phyloP scores from a whole-genome alignment of 2,113 vertebrate genomes.

The Solenodon paradoxus region DNA sequence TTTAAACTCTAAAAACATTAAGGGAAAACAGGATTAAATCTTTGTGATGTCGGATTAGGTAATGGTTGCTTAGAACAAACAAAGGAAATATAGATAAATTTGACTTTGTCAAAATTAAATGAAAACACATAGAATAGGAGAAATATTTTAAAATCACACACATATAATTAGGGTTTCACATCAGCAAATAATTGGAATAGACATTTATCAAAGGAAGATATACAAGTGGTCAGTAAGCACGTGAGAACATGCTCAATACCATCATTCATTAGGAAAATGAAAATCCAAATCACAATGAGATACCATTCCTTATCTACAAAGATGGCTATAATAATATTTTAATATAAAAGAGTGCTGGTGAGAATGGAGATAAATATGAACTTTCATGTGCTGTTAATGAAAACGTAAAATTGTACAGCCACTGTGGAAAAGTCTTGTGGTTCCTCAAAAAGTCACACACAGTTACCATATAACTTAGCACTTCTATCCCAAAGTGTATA shows the following conservation, averaged over 20 bases:
- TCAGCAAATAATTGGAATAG: not conserved
- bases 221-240: not conserved
- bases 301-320: not conserved
- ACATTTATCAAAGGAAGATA: not conserved
- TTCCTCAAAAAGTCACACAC: constrained; percentile 4
- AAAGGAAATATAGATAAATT: not conserved
- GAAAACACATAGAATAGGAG: not conserved
- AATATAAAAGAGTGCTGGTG: not conserved
- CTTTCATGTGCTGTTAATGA: not conserved
- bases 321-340: not conserved
- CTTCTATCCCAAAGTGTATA: not conserved
- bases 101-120: not conserved
- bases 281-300: constrained; percentile 8
- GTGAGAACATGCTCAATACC: not conserved
- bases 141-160: constrained; percentile 11
- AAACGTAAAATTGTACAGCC: not conserved
- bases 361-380: not conserved
- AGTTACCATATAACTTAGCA: not conserved
- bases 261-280: not conserved
- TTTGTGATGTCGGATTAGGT: not conserved
- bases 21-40: not conserved
- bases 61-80: not conserved
- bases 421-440: not conserved
- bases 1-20: not conserved
- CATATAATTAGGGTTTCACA: not conserved